phyloP scores from a whole-genome alignment of 2,113 vertebrate genomes.

The Trinectes maculatus region DNA sequence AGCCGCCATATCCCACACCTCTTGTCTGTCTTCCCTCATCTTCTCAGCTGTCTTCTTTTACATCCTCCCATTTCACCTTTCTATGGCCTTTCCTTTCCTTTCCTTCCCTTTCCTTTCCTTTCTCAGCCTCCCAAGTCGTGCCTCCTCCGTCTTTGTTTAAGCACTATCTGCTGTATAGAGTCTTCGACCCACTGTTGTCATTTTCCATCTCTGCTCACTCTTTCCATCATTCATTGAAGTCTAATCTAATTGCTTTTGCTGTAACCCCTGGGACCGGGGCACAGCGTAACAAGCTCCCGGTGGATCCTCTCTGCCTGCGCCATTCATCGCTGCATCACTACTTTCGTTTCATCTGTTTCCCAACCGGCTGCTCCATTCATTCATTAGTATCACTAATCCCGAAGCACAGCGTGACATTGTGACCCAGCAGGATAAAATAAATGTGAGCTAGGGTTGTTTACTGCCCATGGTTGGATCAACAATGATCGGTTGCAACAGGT shows the following conservation, averaged over 20 bases:
- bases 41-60: not conserved
- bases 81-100: slow-evolving; percentile 4
- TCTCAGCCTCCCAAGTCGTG: slow-evolving; percentile 20
- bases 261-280: slow-evolving; percentile 80
- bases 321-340: slow-evolving; percentile 45
- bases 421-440: slow-evolving; percentile 35
- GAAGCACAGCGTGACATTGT: slow-evolving; percentile 59
- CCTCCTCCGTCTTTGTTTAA: slow-evolving; percentile 13
- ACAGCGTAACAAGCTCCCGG: slow-evolving; percentile 90
- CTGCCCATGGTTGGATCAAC: slow-evolving; percentile 3
- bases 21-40: slow-evolving; percentile 18
- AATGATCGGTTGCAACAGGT: slow-evolving; percentile 48
- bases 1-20: slow-evolving; percentile 19
- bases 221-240: slow-evolving; percentile 76
- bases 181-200: slow-evolving; percentile 38
- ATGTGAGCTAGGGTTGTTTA: slow-evolving; percentile 31
- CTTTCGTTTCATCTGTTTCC: slow-evolving; percentile 84
- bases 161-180: slow-evolving; percentile 26
- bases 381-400: slow-evolving; percentile 83
- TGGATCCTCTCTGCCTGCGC: slow-evolving; percentile 70
- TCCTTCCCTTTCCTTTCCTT: slow-evolving; percentile 2
- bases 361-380: slow-evolving; percentile 72
- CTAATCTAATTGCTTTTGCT: slow-evolving; percentile 86
- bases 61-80: slow-evolving; percentile 28
- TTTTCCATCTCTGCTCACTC: slow-evolving; percentile 44